Percentiles rank a stretch among this genome's conserved stretches.
Conservation (phyloP, 2,888 invertebrate genomes). For the Ditula angustiorana region DNA sequence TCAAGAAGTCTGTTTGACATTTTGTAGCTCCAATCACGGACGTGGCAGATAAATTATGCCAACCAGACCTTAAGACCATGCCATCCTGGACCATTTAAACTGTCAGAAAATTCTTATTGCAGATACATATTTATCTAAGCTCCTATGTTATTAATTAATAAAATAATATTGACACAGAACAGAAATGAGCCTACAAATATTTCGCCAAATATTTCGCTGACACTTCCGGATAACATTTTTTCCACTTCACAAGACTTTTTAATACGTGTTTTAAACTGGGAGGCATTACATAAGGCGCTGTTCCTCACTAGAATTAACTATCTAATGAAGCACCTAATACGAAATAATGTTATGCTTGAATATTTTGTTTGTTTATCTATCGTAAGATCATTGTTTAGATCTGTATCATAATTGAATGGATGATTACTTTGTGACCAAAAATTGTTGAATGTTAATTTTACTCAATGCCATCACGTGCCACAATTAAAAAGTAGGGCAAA, state of each 20-base stretch:
- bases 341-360: background rate
- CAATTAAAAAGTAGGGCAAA: background rate
- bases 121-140: no score
- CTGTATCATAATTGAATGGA: background rate
- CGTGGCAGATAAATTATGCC: no score
- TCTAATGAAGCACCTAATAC: background rate
- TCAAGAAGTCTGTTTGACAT: no score
- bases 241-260: background rate
- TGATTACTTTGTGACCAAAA: background rate
- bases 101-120: no score
- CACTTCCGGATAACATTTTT: background rate
- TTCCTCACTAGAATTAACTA: background rate
- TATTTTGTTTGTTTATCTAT: background rate
- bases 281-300: background rate
- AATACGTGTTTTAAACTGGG: background rate
- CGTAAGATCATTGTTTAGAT: background rate
- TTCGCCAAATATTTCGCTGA: background rate
- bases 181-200: background rate
- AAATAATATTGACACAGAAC: background rate
- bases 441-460: slow-evolving; percentile 39
- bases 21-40: no score
- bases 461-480: slow-evolving; percentile 68
- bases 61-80: no score
- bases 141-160: no score
- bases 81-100: no score